A percentile compares a stretch with the other conserved stretches of the same genome.
These are phyloP conservation scores for Dendrolimus houi DNA, from an alignment of 2,888 invertebrate species.

Conservation along the genomic window DNA sequence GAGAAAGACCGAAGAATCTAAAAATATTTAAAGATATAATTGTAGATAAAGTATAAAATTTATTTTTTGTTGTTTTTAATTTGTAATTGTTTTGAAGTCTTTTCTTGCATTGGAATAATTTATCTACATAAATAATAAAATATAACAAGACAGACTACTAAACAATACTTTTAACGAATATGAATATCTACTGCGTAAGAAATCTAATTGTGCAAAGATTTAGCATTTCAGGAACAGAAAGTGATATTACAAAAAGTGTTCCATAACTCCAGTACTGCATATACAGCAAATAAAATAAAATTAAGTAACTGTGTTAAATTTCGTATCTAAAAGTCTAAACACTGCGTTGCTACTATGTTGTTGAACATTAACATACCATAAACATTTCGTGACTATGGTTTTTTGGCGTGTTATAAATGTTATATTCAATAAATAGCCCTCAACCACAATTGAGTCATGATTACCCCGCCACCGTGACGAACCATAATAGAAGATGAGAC, in stretches of 20 bases:
- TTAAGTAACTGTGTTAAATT: not conserved
- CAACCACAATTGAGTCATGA: slow-evolving; percentile 19
- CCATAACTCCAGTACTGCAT: not conserved
- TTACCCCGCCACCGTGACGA: slow-evolving; percentile 28
- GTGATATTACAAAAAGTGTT: not conserved
- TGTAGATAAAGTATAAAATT: no score
- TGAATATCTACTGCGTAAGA: not conserved
- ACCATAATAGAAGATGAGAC: slow-evolving; percentile 43
- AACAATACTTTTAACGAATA: not conserved
- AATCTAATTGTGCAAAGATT: not conserved
- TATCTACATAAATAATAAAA: not conserved
- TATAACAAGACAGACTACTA: not conserved
- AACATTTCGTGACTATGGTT: no score
- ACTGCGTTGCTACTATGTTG: not conserved
- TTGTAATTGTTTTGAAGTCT: no score
- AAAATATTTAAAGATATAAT: no score
- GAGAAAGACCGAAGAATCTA: slow-evolving; percentile 9
- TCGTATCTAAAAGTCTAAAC: not conserved
- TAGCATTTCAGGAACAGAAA: not conserved
- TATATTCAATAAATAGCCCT: slow-evolving; percentile 10
- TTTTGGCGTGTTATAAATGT: not conserved
- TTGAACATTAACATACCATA: not conserved
- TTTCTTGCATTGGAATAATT: no score
- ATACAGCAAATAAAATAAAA: not conserved
- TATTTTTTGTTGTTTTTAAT: no score